phyloP scores from a whole-genome alignment of 2,797 vertebrate species.

The Enoplosus armatus region DNA sequence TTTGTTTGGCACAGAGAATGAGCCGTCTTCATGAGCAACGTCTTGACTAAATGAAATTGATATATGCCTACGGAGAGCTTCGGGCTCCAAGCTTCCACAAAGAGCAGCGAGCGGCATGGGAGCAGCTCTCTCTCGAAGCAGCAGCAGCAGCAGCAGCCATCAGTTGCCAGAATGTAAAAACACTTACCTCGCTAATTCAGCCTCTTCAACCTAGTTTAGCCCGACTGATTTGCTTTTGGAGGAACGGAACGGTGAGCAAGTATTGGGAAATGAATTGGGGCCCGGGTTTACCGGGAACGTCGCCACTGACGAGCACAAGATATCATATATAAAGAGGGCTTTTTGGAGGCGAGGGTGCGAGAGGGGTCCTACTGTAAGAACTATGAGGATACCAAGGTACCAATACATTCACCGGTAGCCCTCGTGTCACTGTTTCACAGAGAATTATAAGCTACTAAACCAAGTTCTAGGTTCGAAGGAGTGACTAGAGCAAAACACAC shows the following conservation, averaged over 20 bases:
- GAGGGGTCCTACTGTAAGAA: too few relatives aligned
- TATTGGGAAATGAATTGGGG: constrained; percentile 13
- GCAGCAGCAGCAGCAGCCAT: constrained; percentile 7
- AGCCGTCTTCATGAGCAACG: constrained; percentile 40
- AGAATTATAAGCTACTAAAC: too few relatives aligned
- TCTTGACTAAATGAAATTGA: constrained; percentile 52
- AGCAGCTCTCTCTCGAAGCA: constrained; percentile 4
- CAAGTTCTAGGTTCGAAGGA: too few relatives aligned
- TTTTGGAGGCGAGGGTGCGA: too few relatives aligned
- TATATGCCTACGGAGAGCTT: constrained; percentile 47
- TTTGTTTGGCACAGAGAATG: constrained; percentile 46
- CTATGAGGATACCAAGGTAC: too few relatives aligned
- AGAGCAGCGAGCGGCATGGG: constrained; percentile 19
- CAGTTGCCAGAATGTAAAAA: constrained; percentile 36
- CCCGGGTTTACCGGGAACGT: constrained; percentile 23
- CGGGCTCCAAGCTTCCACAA: constrained; percentile 24
- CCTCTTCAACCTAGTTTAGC: constrained; percentile 41
- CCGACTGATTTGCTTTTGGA: constrained; percentile 27
- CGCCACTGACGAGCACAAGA: constrained; percentile 17
- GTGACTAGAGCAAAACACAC: too few relatives aligned
- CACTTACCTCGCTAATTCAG: constrained; percentile 30
- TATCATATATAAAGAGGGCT: too few relatives aligned
- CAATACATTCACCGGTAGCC: too few relatives aligned
- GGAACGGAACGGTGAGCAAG: background rate
- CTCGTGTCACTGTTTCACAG: too few relatives aligned